These are phyloP conservation scores for Nipponia nippon DNA, from an alignment of 2,113 vertebrate species.

Conservation along the genomic window DNA sequence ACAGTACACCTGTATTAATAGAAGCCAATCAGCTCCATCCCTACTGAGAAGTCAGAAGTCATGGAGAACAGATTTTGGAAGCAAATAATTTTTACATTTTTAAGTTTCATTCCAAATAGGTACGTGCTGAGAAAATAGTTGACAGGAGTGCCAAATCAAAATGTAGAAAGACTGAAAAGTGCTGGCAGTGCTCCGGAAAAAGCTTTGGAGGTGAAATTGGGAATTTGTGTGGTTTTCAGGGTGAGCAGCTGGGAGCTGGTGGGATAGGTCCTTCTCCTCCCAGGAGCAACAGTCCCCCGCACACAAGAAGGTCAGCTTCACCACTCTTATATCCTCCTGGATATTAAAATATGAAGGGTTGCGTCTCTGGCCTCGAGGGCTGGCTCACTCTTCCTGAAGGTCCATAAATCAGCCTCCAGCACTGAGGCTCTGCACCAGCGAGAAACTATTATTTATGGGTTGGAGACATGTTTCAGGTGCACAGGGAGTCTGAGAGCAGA, in stretches of 20 bases:
- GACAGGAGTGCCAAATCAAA: background rate
- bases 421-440: background rate
- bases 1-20: background rate
- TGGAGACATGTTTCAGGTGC: background rate
- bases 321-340: background rate
- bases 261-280: background rate
- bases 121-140: background rate
- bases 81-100: background rate
- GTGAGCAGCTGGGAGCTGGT: background rate
- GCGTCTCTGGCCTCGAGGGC: accelerated
- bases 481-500: background rate
- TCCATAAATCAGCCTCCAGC: background rate
- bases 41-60: background rate
- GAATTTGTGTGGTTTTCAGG: background rate
- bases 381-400: background rate
- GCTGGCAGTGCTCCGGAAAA: background rate
- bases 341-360: background rate
- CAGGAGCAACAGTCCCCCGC: background rate
- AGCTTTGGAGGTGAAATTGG: background rate
- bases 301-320: background rate
- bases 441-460: background rate
- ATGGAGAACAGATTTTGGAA: background rate
- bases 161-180: background rate
- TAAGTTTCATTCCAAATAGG: background rate
- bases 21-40: background rate